A percentile compares a stretch with the other conserved stretches of the same genome.
These are phyloP conservation scores for Tricholaema leucomelas DNA, from an alignment of 2,113 vertebrate genomes.

Conservation along the genomic window DNA sequence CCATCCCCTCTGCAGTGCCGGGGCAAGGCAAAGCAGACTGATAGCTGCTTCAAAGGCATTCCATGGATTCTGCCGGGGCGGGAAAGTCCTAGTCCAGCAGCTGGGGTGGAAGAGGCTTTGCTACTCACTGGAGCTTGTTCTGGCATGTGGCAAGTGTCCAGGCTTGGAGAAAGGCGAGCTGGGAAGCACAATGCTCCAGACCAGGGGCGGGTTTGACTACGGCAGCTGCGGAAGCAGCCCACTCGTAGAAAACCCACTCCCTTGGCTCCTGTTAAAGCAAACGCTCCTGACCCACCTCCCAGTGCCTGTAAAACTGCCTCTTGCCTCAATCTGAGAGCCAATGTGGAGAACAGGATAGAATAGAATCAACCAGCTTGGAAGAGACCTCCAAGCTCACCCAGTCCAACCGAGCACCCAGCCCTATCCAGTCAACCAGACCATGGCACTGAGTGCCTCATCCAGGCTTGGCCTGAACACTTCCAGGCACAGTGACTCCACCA, in stretches of 20 bases:
- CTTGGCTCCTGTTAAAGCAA: neutral
- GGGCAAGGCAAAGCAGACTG: slow-evolving; percentile 24
- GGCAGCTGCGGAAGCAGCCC: neutral
- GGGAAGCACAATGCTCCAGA: slow-evolving; percentile 22
- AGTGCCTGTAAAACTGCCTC: neutral
- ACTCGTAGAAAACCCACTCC: neutral
- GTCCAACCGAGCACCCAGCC: too few species aligned
- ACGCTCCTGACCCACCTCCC: neutral
- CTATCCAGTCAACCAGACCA: too few species aligned
- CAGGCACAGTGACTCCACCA: too few species aligned
- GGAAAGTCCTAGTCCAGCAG: slow-evolving; percentile 2
- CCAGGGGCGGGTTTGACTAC: neutral
- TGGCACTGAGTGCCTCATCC: too few species aligned
- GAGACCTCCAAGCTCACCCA: too few species aligned
- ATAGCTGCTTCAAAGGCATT: slow-evolving; percentile 52
- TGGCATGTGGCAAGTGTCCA: slow-evolving; percentile 1
- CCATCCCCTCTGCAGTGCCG: neutral
- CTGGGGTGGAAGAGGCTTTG: neutral
- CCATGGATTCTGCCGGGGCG: neutral
- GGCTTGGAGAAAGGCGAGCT: neutral
- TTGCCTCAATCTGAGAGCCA: neutral
- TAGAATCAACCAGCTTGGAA: too few species aligned
- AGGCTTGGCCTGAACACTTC: too few species aligned
- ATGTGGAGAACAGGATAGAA: too few species aligned
- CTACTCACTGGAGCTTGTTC: slow-evolving; percentile 16